phyloP scores from a whole-genome alignment of 2,888 invertebrate genomes.

The Liodrosophila aerea region DNA sequence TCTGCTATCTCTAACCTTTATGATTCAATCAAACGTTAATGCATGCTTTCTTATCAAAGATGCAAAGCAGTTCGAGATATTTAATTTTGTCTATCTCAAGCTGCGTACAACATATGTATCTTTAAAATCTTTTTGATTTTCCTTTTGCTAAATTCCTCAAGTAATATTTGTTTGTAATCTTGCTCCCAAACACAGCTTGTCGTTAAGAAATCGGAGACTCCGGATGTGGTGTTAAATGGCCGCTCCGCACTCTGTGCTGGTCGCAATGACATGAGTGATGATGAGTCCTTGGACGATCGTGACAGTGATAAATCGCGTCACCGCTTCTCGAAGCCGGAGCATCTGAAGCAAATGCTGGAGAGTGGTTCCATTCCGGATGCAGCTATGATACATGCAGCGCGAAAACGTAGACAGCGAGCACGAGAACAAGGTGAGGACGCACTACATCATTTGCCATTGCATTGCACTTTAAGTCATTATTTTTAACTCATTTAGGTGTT shows the following conservation, averaged over 20 bases:
- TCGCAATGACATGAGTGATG: conserved; percentile 85
- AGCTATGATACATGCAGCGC: conserved; percentile 97
- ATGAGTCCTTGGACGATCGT: conserved; percentile 84
- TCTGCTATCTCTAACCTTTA: too few relatives aligned
- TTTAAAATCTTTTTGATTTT: background rate
- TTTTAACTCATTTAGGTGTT: conserved; percentile 82
- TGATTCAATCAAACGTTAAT: background rate
- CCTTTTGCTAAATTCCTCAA: conserved; percentile 2
- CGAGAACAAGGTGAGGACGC: conserved; percentile 87
- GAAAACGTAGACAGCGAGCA: conserved; percentile 96
- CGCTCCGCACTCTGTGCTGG: conserved; percentile 92
- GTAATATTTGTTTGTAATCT: conserved; percentile 34
- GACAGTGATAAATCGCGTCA: conserved; percentile 81
- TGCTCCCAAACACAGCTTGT: conserved; percentile 82
- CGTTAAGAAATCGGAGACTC: conserved; percentile 84
- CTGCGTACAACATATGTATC: conserved; percentile 11
- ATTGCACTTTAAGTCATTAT: background rate
- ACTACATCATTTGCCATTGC: too few relatives aligned
- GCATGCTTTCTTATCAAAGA: too few relatives aligned
- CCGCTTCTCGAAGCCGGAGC: conserved; percentile 86
- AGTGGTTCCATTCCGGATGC: conserved; percentile 98
- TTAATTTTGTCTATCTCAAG: background rate
- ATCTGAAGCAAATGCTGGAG: conserved; percentile 90
- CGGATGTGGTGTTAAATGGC: conserved; percentile 89
- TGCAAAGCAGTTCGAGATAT: background rate